Evolutionary conservation across 2,113 vertebrate species (phyloP).

Genomic region (Platichthys stellatus): DNA sequence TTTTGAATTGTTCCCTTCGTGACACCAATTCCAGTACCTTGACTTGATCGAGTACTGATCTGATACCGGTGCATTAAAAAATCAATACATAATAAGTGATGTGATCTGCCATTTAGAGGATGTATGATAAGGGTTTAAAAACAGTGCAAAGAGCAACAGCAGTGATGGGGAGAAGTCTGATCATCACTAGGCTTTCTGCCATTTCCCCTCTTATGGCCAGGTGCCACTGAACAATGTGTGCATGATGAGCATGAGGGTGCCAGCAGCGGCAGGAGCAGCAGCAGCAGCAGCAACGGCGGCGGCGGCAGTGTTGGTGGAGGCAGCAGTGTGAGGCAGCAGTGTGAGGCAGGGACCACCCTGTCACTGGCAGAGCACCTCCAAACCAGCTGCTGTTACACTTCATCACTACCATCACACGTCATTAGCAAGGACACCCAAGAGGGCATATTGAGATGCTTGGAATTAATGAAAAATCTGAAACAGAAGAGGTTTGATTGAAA

Average conservation of each 20-base stretch:
- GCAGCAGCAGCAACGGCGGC: conserved; percentile 41
- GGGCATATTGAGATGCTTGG: conserved; percentile 40
- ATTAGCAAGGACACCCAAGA: conserved; percentile 63
- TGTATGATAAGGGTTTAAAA: conserved; percentile 22
- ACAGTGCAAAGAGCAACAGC: background rate
- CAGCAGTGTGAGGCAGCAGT: conserved; percentile 7
- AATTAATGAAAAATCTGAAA: conserved; percentile 32
- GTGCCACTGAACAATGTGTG: conserved; percentile 73
- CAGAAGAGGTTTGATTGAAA: conserved; percentile 13
- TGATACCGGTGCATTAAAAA: background rate
- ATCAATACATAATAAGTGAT: background rate
- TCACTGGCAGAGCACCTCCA: conserved; percentile 65
- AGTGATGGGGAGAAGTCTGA: conserved; percentile 26
- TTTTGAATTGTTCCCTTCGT: too few relatives aligned
- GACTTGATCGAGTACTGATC: background rate
- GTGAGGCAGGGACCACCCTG: conserved; percentile 72
- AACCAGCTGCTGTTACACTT: conserved; percentile 69
- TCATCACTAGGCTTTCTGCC: conserved; percentile 51
- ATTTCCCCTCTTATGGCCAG: conserved; percentile 59
- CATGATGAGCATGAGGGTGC: conserved; percentile 78
- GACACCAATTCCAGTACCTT: too few relatives aligned
- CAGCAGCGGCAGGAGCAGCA: conserved; percentile 57
- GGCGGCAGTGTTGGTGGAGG: background rate
- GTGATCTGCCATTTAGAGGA: conserved; percentile 13
- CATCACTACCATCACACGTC: conserved; percentile 73